Evolutionary conservation across 1,140 invertebrate genomes (phyloP).

Genomic region (Drosophila pseudoananassae): DNA sequence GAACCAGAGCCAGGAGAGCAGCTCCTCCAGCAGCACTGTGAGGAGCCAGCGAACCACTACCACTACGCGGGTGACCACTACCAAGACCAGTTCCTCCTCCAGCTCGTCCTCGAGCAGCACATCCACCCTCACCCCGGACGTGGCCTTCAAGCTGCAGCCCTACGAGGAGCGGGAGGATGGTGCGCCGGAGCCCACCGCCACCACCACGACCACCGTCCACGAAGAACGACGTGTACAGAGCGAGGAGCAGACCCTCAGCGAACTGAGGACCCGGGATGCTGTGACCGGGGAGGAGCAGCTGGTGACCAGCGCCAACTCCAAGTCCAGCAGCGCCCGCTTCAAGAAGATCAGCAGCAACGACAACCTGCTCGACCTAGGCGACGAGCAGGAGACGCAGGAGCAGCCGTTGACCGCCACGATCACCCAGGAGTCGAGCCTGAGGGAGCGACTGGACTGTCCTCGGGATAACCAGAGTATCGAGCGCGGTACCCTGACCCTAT

Average conservation of each 20-base stretch:
- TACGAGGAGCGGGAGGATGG: constrained; percentile 49
- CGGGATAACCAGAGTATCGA: constrained; percentile 84
- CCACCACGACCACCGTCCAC: constrained; percentile 51
- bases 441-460: constrained; percentile 74
- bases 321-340: constrained; percentile 73
- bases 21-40: constrained; percentile 29
- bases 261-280: constrained; percentile 62
- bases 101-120: constrained; percentile 30
- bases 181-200: background rate
- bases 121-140: constrained; percentile 30
- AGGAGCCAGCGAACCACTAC: constrained; percentile 56
- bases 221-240: constrained; percentile 72
- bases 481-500: constrained; percentile 82
- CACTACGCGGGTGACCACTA: constrained; percentile 61
- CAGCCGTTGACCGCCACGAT: constrained; percentile 82
- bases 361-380: constrained; percentile 70
- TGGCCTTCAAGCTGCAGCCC: constrained; percentile 73
- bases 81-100: constrained; percentile 53
- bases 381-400: constrained; percentile 61
- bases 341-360: constrained; percentile 82
- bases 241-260: constrained; percentile 71
- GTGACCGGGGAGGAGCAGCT: constrained; percentile 71
- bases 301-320: constrained; percentile 70
- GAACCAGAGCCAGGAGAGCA: constrained; percentile 31
- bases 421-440: constrained; percentile 72